Base-by-base conservation (phyloP, 2,888 invertebrate genomes). In the Troides aeacus region DNA sequence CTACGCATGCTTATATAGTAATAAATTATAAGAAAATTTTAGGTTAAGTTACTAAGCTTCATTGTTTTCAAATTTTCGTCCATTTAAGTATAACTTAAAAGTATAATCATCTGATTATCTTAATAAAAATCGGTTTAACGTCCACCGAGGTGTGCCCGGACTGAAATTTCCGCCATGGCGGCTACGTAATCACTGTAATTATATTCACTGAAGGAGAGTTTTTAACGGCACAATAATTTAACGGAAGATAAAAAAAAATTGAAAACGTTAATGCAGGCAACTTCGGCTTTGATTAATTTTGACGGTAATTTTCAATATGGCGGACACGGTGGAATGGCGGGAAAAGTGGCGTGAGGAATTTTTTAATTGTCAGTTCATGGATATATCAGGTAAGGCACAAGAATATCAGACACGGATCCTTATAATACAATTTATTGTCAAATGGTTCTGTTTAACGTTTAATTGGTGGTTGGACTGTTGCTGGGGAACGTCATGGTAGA, bases 81-180 rank as follows among this genome's bases (percentile, higher is more conserved):
- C 17, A 30, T 30, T 62, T n/a, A 46, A 69, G 21, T 50, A 56
- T 65, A 58, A 65, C 62, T 65, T 69, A 62, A 69, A 58, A 42
- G 61, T 30, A 61, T 65, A 65, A 69, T 61, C 64, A 65, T 62
- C 65, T 57, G 62, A 69, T 69, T 69, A 69, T 69, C 65, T 69
- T 65, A 65, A 69, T 65, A 69, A 65, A 69, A 69, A 69, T 69
- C 62, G 65, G 62, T 65, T 69, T 69, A 65, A 58, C 69, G 62
- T 65, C 69, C 21, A 57, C 62, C 36, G 61, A 46, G 61, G 69
- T 62, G 69, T 65, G 69, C 21, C 57, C 58, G 23, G 30, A 64
- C 64, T 60, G 62, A 65, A 69, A 46, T 69, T 56, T 61, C 61
- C 69, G 46, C 42, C 42, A 57, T 61, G 17, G 17, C 64, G 68